Evolutionary conservation across 2,113 vertebrate genomes (phyloP), one percentile per base, ranked within the genome.

Genomic region (Lethenteron camtschaticum): DNA sequence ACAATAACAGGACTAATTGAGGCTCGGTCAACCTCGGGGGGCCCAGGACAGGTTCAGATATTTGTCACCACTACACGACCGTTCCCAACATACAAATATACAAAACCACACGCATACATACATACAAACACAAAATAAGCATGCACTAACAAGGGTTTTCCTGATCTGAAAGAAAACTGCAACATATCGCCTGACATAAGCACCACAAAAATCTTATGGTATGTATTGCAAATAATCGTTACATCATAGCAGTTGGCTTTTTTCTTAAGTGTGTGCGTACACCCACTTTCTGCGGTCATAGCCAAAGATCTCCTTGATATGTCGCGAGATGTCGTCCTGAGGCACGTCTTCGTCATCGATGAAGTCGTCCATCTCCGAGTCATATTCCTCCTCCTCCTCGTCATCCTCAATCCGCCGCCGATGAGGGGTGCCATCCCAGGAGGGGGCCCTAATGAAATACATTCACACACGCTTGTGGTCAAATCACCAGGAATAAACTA

Each of bases 291-390:
- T 78, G 73, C 83, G 78, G 76, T 99, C 90, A 73, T 99, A 99
- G 72, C 94, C 94, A 75, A 99, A 99, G 74, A 99, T 99, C 78
- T 95, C 88, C 70, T 82, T 81, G 78, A 99, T 99, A 74, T 99
- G 94, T 77, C 81, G 88, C 69, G 94, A 96, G 78, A 96, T 85
- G 80, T 88, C 86, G 57, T 89, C 86, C 75, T 87, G 87, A 10
- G 83, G 78, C 3, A 86, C 87, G n/a, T 81, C 94, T 78, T 75
- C 87, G 70, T 99, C 86, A 69, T 99, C 92, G 56, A 99, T 99
- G 75, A 99, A 96, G 74, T 96, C 92, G 1, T 96, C 90, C 92
- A 99, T 99, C 80, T 99, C 94, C 5, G 94, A 85, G 76, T 99
- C 94, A 24, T 86, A 85, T 9, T 97, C 89, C 0, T 92, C 82